Conservation (phyloP, 2,113 vertebrate genomes). For the Nothocercus nigrocapillus region DNA sequence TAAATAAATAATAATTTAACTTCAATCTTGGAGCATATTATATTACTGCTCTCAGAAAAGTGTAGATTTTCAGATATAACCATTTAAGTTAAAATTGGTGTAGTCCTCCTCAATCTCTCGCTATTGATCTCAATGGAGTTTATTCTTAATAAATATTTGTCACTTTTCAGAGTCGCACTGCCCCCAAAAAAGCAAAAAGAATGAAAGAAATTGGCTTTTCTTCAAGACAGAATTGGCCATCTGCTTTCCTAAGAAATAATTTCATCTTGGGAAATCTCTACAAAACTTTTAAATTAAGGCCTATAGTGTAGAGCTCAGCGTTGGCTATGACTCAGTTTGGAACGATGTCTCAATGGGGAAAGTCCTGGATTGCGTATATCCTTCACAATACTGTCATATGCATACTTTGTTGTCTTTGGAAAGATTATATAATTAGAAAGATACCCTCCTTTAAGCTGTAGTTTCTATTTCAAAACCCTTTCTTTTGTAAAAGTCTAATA, state of each 20-base stretch:
- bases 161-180: background rate
- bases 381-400: background rate
- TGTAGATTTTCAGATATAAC: background rate
- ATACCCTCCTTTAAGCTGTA: background rate
- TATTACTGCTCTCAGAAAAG: background rate
- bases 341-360: background rate
- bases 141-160: background rate
- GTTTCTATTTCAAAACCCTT: background rate
- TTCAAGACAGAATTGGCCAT: background rate
- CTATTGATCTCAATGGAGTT: background rate
- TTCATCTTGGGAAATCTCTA: background rate
- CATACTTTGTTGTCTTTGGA: background rate
- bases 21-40: background rate
- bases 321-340: background rate
- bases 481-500: background rate
- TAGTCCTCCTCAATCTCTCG: background rate
- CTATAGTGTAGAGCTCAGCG: background rate
- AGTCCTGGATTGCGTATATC: accelerated
- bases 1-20: background rate
- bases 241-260: background rate
- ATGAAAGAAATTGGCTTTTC: background rate
- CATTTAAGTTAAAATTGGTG: background rate
- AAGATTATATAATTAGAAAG: background rate
- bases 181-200: background rate
- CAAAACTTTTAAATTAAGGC: background rate